Evolutionary conservation across 2,888 invertebrate species (phyloP).

Genomic region (Campopleginae sp.): DNA sequence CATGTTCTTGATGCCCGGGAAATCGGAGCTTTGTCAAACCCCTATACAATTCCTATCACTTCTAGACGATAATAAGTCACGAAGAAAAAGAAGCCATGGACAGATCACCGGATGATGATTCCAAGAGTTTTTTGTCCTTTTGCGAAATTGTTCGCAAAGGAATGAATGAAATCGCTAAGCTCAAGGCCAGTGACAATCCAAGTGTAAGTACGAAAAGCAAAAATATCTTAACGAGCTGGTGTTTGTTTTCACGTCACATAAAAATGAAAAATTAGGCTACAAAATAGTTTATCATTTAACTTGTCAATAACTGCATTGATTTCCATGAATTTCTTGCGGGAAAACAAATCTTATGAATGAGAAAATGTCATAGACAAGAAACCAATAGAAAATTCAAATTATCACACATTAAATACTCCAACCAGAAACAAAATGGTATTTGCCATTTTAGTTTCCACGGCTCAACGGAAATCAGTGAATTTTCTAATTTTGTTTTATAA

Average conservation of each 20-base stretch:
- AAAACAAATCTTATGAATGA: not conserved
- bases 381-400: not conserved
- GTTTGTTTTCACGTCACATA: no score
- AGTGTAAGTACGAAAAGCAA: constrained; percentile 83
- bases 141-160: constrained; percentile 89
- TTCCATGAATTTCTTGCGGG: no score
- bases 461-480: not conserved
- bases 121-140: constrained; percentile 88
- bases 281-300: no score
- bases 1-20: no score
- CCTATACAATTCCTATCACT: not conserved
- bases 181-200: constrained; percentile 87
- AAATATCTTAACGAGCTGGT: not conserved
- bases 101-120: constrained; percentile 89
- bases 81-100: constrained; percentile 91
- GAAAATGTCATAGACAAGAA: constrained; percentile 2
- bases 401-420: no score
- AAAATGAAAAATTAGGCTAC: no score
- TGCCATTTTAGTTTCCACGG: no score
- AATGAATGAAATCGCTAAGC: constrained; percentile 88
- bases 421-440: no score
- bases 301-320: no score
- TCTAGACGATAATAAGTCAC: constrained; percentile 88
- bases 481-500: not conserved
- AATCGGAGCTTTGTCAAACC: no score